A percentile compares a stretch with the other conserved stretches of the same genome.
Evolutionary conservation across 2,113 vertebrate genomes (phyloP).

Genomic region (Dromiciops gliroides): DNA sequence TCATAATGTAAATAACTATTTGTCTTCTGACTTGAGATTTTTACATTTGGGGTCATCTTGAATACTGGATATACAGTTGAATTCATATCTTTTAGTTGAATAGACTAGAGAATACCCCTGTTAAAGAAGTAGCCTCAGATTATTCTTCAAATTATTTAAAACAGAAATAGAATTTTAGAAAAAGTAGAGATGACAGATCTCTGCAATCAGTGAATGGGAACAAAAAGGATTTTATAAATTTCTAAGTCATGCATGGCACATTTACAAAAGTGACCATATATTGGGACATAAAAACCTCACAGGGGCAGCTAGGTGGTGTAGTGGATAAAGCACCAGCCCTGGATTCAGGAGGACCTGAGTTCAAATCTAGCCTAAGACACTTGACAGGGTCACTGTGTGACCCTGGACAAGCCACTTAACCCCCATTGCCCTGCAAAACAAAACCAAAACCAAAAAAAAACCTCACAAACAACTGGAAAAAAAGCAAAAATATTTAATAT

Average conservation of each 20-base stretch:
- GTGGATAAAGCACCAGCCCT: too few relatives aligned
- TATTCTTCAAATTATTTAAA: slow-evolving; percentile 39
- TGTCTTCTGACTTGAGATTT: neutral
- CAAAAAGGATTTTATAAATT: neutral
- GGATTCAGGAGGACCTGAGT: too few relatives aligned
- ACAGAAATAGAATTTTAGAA: neutral
- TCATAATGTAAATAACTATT: slow-evolving; percentile 5
- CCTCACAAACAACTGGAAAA: neutral
- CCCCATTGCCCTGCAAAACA: too few relatives aligned
- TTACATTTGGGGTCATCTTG: neutral
- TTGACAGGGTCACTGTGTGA: too few relatives aligned
- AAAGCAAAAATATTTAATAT: neutral
- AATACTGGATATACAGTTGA: neutral
- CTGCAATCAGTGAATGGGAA: neutral
- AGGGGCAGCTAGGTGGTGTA: too few relatives aligned
- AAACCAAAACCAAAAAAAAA: too few relatives aligned
- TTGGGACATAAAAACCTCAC: neutral
- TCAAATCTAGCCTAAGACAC: too few relatives aligned
- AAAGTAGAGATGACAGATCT: neutral
- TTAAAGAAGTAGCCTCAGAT: slow-evolving; percentile 19
- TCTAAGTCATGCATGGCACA: neutral
- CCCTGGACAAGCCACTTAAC: too few relatives aligned
- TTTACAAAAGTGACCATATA: neutral
- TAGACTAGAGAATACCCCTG: neutral
- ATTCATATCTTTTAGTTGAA: slow-evolving; percentile 31